Evolutionary conservation across 2,113 vertebrate species (phyloP), one percentile per base, ranked within the genome.

Genomic region (Gymnarchus niloticus): DNA sequence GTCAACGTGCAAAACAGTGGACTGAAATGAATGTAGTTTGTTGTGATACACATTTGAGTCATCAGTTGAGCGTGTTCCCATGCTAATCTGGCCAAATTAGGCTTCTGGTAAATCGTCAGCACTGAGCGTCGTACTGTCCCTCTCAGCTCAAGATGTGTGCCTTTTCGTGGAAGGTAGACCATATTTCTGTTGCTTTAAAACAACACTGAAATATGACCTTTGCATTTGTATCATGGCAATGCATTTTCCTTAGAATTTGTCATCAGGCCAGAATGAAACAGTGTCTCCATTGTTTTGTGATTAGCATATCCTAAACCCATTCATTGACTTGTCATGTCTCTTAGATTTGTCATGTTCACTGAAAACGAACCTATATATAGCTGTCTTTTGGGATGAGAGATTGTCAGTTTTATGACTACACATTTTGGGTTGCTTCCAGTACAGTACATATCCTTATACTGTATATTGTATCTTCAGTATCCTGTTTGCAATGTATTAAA

Each of bases 1-100:
- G 33, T 73, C 33, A 7, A n/a, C n/a, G 12, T 82, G 82, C 59
- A 57, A 41, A 44, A 41, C 28, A 25, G 54, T 57, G 82, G 82
- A 83, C 82, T 41, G 33, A 59, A 56, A 44, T 57, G 23, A 37
- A 57, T 59, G 56, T 83, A n/a, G 54, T 57, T 54, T 41, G 28
- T 59, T 83, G 82, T 83, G 54, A 83, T 83, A 57, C 56, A 57
- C 17, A 83, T 83, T 59, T 83, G 54, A 54, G 80, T 82, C 51
- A 33, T 52, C 25, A 65, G 25, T 65, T 65, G n/a, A 65, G 59
- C 25, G 59, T 25, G 21, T 65, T 25, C 59, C 23, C 12, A 17
- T 57, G 25, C 59, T 65, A n/a, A 21, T 4, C 59, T 25, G n/a
- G n/a, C 21, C 25, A 65, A 21, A n/a, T 25, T n/a, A 65, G n/a